These are phyloP conservation scores for Symphodus melops DNA, from an alignment of 2,113 vertebrate species.

Conservation along the genomic window DNA sequence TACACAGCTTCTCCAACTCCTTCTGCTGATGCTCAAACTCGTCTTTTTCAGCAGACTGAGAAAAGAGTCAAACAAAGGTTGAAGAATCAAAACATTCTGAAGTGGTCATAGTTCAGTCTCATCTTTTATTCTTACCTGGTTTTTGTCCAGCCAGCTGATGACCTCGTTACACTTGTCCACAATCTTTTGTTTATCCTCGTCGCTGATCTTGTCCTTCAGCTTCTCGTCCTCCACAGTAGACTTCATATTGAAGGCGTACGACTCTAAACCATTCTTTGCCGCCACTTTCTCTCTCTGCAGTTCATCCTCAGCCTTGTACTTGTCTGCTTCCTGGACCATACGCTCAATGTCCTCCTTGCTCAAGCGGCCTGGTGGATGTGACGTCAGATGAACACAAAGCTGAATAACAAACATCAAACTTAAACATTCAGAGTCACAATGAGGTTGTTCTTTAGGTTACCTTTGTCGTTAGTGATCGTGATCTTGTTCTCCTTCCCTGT, in stretches of 20 bases:
- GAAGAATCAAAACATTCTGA: too few relatives aligned
- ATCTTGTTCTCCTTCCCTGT: constrained; percentile 89
- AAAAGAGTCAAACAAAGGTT: not conserved
- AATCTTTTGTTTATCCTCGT: constrained; percentile 91
- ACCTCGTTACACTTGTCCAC: constrained; percentile 90
- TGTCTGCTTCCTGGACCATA: constrained; percentile 93
- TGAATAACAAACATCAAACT: not conserved
- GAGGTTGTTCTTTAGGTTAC: constrained; percentile 52
- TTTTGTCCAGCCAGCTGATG: constrained; percentile 91
- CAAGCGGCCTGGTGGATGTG: constrained; percentile 83
- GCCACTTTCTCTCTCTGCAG: constrained; percentile 89
- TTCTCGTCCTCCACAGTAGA: constrained; percentile 93
- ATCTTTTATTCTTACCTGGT: constrained; percentile 81
- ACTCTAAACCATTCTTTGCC: constrained; percentile 89
- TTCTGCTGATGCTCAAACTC: constrained; percentile 96
- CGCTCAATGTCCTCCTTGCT: constrained; percentile 94
- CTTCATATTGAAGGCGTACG: constrained; percentile 92
- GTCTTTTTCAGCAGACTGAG: constrained; percentile 90
- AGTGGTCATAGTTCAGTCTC: not conserved
- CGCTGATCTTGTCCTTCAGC: constrained; percentile 89
- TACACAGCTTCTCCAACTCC: constrained; percentile 88
- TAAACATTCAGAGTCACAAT: not conserved
- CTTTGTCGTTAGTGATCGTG: constrained; percentile 94
- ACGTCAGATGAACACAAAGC: not conserved
- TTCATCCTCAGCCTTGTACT: constrained; percentile 91